Conservation (phyloP, 2,888 invertebrate genomes). For the Tyria jacobaeae region DNA sequence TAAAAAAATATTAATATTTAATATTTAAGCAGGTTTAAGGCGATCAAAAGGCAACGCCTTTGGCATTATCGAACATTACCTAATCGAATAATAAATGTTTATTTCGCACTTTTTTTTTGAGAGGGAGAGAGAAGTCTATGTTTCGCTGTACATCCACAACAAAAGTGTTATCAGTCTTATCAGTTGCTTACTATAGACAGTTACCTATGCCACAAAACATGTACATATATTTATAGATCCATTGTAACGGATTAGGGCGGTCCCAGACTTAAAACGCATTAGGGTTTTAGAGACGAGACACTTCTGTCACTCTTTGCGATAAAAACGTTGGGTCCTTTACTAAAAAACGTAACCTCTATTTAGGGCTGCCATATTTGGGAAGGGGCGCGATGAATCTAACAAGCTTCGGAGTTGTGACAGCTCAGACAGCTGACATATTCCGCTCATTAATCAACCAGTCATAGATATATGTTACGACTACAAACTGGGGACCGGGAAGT, state of each 20-base stretch:
- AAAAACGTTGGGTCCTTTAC: constrained; percentile 73
- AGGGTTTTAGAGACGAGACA: constrained; percentile 66
- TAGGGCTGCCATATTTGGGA: constrained; percentile 71
- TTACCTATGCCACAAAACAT: background rate
- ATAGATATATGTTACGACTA: constrained; percentile 72
- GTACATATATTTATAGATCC: constrained; percentile 16
- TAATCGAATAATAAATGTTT: no score
- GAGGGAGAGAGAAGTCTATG: background rate
- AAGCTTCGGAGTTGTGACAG: constrained; percentile 83
- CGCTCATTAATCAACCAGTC: constrained; percentile 80
- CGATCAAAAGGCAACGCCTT: no score
- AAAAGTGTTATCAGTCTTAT: background rate
- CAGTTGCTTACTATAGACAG: background rate
- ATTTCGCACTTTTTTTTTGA: no score
- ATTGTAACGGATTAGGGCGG: constrained; percentile 38
- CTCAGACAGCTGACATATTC: constrained; percentile 84
- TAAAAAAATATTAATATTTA: no score
- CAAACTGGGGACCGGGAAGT: constrained; percentile 57
- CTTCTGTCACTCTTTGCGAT: constrained; percentile 65
- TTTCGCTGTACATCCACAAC: background rate
- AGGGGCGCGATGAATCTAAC: constrained; percentile 80
- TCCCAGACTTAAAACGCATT: constrained; percentile 57
- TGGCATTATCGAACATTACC: no score
- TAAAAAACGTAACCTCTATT: constrained; percentile 77
- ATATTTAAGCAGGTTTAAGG: no score